Conservation (phyloP, 2,113 vertebrate species). For the Periophthalmodon schlosseri region DNA sequence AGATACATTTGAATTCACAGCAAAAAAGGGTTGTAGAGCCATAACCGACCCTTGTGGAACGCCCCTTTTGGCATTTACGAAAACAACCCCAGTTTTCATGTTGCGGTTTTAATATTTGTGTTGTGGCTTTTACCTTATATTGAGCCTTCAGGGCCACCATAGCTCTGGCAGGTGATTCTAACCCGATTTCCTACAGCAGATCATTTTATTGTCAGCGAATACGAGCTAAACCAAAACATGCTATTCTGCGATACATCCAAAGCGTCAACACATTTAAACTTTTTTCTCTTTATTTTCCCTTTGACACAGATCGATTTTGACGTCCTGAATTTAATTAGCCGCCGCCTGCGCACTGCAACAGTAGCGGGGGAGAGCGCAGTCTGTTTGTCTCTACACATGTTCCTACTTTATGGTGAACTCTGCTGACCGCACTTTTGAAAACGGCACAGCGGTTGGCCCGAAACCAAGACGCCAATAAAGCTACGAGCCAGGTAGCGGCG, state of each 20-base stretch:
- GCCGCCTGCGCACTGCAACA: constrained; percentile 33
- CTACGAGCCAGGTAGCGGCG: constrained; percentile 7
- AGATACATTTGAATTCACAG: background rate
- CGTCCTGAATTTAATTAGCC: constrained; percentile 49
- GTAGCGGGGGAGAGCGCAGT: constrained; percentile 33
- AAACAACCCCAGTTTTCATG: background rate
- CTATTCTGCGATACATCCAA: constrained; percentile 32
- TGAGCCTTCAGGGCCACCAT: constrained; percentile 6
- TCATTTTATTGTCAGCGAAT: constrained; percentile 12
- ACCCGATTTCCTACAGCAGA: background rate
- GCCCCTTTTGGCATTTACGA: background rate
- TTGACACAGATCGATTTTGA: constrained; percentile 34
- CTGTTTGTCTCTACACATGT: constrained; percentile 63
- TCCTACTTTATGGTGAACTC: constrained; percentile 60
- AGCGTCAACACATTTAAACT: constrained; percentile 29
- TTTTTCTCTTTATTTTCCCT: background rate
- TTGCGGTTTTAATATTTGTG: background rate
- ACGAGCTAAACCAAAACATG: constrained; percentile 30
- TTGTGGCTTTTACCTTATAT: background rate
- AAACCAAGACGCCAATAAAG: constrained; percentile 48
- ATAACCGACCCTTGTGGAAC: background rate
- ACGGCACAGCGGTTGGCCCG: constrained; percentile 30
- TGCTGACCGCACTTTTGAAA: constrained; percentile 40
- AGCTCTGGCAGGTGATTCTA: constrained; percentile 1
- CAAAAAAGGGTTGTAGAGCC: background rate